Conservation (phyloP, 2,888 invertebrate species). For the Tenthredo notha region DNA sequence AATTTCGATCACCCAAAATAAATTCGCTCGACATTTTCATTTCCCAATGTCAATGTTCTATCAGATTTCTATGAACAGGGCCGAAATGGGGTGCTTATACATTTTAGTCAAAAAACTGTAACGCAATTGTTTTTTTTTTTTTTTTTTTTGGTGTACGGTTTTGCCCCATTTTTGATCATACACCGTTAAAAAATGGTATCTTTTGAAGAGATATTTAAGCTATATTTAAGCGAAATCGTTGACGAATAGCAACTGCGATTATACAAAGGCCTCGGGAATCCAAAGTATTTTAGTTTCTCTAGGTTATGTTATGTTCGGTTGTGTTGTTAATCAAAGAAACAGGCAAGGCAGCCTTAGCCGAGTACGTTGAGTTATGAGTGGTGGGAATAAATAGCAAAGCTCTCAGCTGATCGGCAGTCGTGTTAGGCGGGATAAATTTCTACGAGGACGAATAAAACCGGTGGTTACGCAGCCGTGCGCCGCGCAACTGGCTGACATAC, state of each 20-base stretch:
- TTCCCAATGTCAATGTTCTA: background rate
- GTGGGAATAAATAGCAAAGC: conserved; percentile 12
- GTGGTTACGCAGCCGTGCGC: conserved; percentile 69
- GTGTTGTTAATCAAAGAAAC: conserved; percentile 27
- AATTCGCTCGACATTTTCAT: background rate
- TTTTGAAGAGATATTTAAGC: background rate
- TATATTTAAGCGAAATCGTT: background rate
- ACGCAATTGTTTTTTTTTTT: background rate
- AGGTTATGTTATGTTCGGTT: background rate
- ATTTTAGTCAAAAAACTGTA: background rate
- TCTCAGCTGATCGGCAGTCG: conserved; percentile 37
- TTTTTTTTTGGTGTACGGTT: background rate
- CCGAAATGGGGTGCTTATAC: background rate
- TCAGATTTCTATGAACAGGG: background rate
- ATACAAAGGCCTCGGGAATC: background rate
- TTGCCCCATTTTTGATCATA: background rate
- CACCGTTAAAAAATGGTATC: background rate
- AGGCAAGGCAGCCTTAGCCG: background rate
- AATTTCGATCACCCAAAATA: background rate
- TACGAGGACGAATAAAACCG: conserved; percentile 67
- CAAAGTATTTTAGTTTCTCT: conserved; percentile 3
- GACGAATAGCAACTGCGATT: background rate
- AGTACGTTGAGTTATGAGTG: background rate
- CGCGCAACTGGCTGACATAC: conserved; percentile 3
- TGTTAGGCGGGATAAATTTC: background rate